Evolutionary conservation across 2,113 vertebrate genomes (phyloP).

Genomic region (Tursiops truncatus): DNA sequence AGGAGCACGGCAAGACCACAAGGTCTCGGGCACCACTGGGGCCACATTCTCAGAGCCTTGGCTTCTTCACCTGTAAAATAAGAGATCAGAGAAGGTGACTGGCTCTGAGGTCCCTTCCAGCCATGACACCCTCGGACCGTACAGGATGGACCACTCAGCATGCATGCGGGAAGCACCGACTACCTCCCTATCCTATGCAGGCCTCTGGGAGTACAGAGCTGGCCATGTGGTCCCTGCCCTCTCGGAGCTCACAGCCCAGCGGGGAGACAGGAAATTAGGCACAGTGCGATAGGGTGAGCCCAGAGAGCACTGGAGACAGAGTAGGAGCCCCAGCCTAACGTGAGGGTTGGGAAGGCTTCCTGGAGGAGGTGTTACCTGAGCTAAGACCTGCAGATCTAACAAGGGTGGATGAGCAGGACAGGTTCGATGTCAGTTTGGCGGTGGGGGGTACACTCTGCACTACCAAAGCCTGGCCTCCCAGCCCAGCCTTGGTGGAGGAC

Average conservation of each 20-base stretch:
- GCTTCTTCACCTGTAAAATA: not conserved
- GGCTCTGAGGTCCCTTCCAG: not conserved
- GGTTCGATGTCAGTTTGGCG: not conserved
- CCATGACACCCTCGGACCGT: not conserved
- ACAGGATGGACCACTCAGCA: not conserved
- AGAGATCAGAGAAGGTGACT: not conserved
- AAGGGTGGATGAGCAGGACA: not conserved
- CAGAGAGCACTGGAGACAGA: not conserved
- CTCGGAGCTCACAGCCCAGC: not conserved
- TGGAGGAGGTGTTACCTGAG: not conserved
- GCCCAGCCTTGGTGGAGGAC: not conserved
- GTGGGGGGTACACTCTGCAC: no score
- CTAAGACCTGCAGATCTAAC: not conserved
- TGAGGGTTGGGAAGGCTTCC: not conserved
- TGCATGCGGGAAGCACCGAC: fast-evolving
- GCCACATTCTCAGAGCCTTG: not conserved
- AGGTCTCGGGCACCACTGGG: not conserved
- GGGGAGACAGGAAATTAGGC: not conserved
- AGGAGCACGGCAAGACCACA: fast-evolving
- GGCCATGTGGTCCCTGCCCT: not conserved
- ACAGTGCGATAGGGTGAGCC: not conserved
- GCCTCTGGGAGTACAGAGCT: not conserved
- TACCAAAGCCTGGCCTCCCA: not conserved
- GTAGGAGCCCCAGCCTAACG: not conserved
- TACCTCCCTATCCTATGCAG: not conserved